Base-by-base conservation (phyloP, 1,140 invertebrate species). In the Cepaea nemoralis region DNA sequence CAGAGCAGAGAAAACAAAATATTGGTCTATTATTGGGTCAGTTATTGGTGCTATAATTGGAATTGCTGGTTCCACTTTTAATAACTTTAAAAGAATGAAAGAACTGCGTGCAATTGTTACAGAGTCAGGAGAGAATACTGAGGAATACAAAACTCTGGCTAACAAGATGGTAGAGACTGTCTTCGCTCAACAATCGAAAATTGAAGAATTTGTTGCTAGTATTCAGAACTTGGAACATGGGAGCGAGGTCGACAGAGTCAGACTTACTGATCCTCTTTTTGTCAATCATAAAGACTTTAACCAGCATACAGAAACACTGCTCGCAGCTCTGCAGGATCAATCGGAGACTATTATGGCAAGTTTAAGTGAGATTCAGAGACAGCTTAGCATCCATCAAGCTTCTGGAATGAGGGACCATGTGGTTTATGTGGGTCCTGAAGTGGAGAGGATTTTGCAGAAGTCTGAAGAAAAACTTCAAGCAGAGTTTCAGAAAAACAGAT, bases 1-100 rank as follows among this genome's bases (percentile, higher is more conserved):
- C 1, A 94, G 95, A 87, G 94, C 94, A 22, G 94, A 95, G 88
- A 92, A 94, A 84, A 95, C 95, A 78, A 95, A 95, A 89, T 95
- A 96, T 86, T 95, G 94, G 94, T 95, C 94, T 75, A 93, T 95
- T 69, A 94, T 95, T 33, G 95, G 94, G 24, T 95, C 94, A 8
- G 91, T 95, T 84, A 88, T 94, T 63, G 95, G 95, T 31, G 94
- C 94, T 40, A 88, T 94, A 0, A 91, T 95, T 10, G 95, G 94
- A 31, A 94, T 95, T 82, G 87, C 94, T 8, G 94, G 94, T 42
- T 94, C 93, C 8, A 93, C 94, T 5, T 91, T 95, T 39, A 94
- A 94, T 86, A 95, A 94, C 85, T 91, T 93, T 76, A 88, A 94
- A 27, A 93, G 94, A 87, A 95, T 95, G 94, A 92, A 92, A 71